Base-by-base conservation (phyloP, 2,113 vertebrate genomes). In the Miniopterus natalensis region DNA sequence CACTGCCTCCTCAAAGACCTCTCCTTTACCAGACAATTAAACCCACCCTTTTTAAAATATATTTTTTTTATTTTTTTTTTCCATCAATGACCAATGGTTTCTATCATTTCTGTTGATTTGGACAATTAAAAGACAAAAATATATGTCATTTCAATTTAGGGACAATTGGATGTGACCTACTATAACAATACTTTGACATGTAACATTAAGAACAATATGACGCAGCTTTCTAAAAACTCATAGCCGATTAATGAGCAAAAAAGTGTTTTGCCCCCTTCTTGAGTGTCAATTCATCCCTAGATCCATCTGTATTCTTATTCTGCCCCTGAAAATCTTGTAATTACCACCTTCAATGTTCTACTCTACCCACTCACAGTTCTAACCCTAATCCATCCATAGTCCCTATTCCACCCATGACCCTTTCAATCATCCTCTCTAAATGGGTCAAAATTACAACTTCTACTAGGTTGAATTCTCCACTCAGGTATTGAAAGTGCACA, bases 81-180 rank as follows among this genome's bases (percentile, higher is more conserved):
- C 9, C 12, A 80, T 83, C 47, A 88, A 15, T 83, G 31, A 78
- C 49, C 40, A 49, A 12, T 78, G 29, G 18, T n/a, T 77, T 90
- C 23, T 29, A 55, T 77, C 36, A 66, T 40, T 92, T 86, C 45
- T 77, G 61, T 79, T 88, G 11, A 91, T 51, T 36, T 79, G 4
- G 4, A 89, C 27, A 68, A 66, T 29, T 90, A 65, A 79, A 81
- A 73, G 47, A 59, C 14, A 84, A 84, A 95, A 49, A 63, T 61
- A 59, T 36, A 21, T 63, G 2, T 61, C 25, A 92, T 84, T 87
- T 91, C 70, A 84, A 92, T 12, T 78, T 31, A 92, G 20, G 20
- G 15, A 71, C 27, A 88, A 23, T 45, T 89, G 68, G 1, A 49
- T 74, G 15, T 75, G 65, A 51, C 20, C 11, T 51, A 68, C 29